A percentile compares a stretch with the other conserved stretches of the same genome.
These are phyloP conservation scores for Dryoscopus gambensis DNA, from an alignment of 2,113 vertebrate genomes.

Conservation along the genomic window DNA sequence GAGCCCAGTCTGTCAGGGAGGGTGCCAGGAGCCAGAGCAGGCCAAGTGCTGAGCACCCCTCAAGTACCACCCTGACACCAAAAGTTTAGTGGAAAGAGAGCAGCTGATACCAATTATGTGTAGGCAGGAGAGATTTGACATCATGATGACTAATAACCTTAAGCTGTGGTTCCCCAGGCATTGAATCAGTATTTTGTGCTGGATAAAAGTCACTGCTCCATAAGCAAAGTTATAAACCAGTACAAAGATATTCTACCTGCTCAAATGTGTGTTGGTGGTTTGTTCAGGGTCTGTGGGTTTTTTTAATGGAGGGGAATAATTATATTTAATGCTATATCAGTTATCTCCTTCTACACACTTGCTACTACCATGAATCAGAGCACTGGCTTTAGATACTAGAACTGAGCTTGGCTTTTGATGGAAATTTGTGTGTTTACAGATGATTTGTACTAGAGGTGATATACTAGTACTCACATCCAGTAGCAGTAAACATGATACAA, in stretches of 20 bases:
- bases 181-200: not conserved
- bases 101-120: not conserved
- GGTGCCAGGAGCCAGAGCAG: not conserved
- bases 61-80: accelerated
- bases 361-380: not conserved
- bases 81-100: not conserved
- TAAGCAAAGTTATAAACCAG: not conserved
- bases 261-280: not conserved
- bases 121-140: not conserved
- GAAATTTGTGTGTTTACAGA: not conserved
- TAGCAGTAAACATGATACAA: not conserved
- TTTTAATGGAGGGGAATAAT: not conserved
- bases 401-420: not conserved
- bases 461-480: not conserved
- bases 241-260: not conserved
- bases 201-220: not conserved
- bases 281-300: not conserved
- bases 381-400: not conserved
- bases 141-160: not conserved
- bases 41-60: not conserved
- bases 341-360: not conserved
- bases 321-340: not conserved
- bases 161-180: not conserved
- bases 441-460: not conserved
- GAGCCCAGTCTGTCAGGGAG: not conserved